Conservation (phyloP, 2,113 vertebrate genomes). For the Tragelaphus scriptus region DNA sequence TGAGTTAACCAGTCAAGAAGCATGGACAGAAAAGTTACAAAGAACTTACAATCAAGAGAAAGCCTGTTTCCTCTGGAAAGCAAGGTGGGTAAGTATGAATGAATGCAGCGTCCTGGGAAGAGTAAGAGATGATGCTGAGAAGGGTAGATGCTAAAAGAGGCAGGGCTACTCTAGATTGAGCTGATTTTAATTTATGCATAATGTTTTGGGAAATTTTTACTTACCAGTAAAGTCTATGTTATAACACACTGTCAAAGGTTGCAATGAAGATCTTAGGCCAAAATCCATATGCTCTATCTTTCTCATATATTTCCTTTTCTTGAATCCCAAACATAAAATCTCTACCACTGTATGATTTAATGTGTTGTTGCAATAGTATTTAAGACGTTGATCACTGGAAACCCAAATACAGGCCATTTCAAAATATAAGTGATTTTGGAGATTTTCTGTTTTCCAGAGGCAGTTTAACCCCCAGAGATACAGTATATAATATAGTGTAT, state of each 20-base stretch:
- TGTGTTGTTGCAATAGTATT: not conserved
- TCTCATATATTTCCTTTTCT: not conserved
- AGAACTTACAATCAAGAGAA: not conserved
- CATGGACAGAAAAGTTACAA: not conserved
- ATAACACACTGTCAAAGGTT: not conserved
- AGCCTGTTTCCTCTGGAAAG: not conserved
- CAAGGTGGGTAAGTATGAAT: not conserved
- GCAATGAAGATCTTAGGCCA: not conserved
- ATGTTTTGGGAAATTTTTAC: not conserved
- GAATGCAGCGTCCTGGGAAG: not conserved
- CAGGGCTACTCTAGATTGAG: not conserved
- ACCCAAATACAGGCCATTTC: not conserved
- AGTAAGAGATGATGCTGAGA: not conserved
- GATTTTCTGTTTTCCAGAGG: constrained; percentile 14
- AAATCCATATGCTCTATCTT: not conserved
- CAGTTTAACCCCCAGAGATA: not conserved
- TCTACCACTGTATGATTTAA: not conserved
- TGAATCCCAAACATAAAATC: not conserved
- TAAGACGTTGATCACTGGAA: not conserved
- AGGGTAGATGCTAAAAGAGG: not conserved
- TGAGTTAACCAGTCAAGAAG: not conserved
- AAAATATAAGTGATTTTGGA: not conserved
- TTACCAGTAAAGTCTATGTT: not conserved
- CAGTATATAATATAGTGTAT: not conserved
- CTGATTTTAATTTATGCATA: not conserved